phyloP scores from a whole-genome alignment of 2,113 vertebrate genomes.

The Laticauda laticaudata region DNA sequence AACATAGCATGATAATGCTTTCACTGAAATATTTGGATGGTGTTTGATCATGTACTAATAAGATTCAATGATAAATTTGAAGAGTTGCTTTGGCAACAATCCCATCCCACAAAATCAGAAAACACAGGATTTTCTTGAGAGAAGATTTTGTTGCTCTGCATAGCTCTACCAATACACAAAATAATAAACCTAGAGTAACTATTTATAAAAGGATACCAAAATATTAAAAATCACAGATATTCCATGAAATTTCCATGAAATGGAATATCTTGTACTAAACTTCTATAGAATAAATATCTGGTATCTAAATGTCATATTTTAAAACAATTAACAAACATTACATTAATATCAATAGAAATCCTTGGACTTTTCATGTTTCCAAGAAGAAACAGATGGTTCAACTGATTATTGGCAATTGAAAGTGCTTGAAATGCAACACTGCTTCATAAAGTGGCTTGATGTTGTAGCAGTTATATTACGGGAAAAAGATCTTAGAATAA shows the following conservation, averaged over 20 bases:
- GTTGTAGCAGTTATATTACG: background rate
- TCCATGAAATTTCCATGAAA: background rate
- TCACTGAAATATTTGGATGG: background rate
- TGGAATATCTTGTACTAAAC: background rate
- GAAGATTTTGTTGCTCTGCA: background rate
- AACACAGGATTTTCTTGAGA: background rate
- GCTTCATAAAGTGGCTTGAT: background rate
- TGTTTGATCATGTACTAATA: background rate
- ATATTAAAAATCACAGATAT: background rate
- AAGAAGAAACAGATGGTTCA: background rate
- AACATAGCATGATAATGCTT: background rate
- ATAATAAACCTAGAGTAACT: background rate
- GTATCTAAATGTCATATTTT: background rate
- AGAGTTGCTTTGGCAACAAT: background rate
- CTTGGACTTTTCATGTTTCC: background rate
- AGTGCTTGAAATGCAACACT: background rate
- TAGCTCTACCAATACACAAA: background rate
- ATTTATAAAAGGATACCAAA: background rate
- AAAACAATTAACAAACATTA: background rate
- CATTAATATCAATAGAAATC: background rate
- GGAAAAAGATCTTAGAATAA: background rate
- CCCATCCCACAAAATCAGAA: background rate
- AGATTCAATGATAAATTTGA: background rate
- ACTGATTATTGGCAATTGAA: background rate
- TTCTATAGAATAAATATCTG: background rate